phyloP scores from a whole-genome alignment of 2,113 vertebrate genomes.

The Oreochromis tanganicae region DNA sequence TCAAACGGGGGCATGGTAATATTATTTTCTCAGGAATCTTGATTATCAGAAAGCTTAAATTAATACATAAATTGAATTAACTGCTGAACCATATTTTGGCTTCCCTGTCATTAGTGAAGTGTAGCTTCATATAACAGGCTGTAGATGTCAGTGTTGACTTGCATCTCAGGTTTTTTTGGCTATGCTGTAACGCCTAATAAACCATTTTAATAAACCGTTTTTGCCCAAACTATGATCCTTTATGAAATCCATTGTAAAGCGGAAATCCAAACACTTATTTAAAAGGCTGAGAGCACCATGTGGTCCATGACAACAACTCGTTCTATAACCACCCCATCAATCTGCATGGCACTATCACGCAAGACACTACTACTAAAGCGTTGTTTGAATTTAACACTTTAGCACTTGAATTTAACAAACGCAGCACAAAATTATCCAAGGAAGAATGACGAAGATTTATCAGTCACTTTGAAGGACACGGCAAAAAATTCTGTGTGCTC shows the following conservation, averaged over 20 bases:
- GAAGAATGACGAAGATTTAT: not conserved
- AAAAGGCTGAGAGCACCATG: not conserved
- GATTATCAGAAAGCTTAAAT: not conserved
- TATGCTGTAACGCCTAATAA: not conserved
- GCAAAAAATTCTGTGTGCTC: not conserved
- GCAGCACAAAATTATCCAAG: not conserved
- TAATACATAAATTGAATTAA: not conserved
- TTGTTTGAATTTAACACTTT: not conserved
- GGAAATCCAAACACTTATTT: not conserved
- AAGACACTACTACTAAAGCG: not conserved
- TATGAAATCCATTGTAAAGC: not conserved
- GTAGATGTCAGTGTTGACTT: slow-evolving; percentile 57
- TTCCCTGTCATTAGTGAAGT: not conserved
- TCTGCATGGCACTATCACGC: not conserved
- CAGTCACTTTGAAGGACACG: not conserved
- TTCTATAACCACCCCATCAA: not conserved
- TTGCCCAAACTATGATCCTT: not conserved
- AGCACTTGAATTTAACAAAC: not conserved
- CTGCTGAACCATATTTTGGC: not conserved
- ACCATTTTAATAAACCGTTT: not conserved
- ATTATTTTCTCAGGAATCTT: not conserved
- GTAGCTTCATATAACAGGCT: not conserved
- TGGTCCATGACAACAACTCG: not conserved
- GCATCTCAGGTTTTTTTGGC: not conserved
- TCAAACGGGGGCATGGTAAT: not conserved